Evolutionary conservation across 2,113 vertebrate genomes (phyloP), one percentile per base, ranked within the genome.

Genomic region (Hirundichthys speculiger): DNA sequence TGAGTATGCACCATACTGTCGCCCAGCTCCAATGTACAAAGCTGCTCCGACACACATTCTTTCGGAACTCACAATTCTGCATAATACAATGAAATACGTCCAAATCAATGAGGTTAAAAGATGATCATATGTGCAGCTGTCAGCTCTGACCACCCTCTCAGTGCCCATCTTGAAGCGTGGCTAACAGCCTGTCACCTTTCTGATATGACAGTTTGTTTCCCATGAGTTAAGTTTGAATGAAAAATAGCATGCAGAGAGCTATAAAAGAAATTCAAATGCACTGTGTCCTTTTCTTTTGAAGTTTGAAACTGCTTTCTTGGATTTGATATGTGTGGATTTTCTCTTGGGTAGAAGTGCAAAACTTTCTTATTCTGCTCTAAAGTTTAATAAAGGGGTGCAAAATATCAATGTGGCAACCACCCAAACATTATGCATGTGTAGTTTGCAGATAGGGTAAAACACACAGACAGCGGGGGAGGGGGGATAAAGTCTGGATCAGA

Each of bases 1-100:
- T 15, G 80, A 90, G 86, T 72, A 69, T 47, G 59, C 73, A 52
- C 75, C 86, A 73, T 85, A 81, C 91, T 91, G 89, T 88, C 79
- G 79, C 84, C 83, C 74, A 11, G 59, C 82, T 77, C 64, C 58
- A 43, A 42, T 6, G 20, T 56, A 79, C 80, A 83, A 86, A 89
- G 86, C 80, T 77, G 66, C 55, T 75, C 69, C 24, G 57, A 61
- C 72, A 64, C 51, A 46, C 39, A 71, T 84, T 78, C 73, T 72
- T 59, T 64, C 22, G 70, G 60, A 75, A 83, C 67, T 77, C 81
- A 80, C 81, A 80, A 39, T 63, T 64, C 70, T 11, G 46, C 64
- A 69, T 61, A 71, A 75, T 68, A 70, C 82, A 80, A 52, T 70
- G 60, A 75, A 84, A 80, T 75, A 72, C 25, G 46, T 52, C 53